Conservation (phyloP, 1,140 invertebrate genomes). For the Anastrepha ludens region DNA sequence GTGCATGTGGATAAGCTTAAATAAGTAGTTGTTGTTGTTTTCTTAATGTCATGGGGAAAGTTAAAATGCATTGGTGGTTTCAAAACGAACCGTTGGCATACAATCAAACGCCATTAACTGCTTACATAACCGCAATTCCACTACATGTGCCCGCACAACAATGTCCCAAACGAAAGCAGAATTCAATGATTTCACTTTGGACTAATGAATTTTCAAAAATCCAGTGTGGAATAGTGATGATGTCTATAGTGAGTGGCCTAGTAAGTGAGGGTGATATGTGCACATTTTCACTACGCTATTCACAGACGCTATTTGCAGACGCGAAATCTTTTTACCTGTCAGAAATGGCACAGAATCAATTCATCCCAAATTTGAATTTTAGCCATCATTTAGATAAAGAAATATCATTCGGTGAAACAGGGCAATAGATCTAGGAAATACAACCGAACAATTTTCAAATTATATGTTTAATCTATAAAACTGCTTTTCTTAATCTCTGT, state of each 20-base stretch:
- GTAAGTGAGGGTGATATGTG: not conserved
- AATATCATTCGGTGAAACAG: no score
- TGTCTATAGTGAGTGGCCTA: not conserved
- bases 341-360: not conserved
- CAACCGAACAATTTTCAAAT: no score
- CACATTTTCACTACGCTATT: not conserved
- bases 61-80: conserved; percentile 13
- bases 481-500: no score
- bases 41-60: not conserved
- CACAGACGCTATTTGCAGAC: not conserved
- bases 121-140: not conserved
- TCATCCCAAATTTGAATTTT: not conserved
- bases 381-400: not conserved
- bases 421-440: no score
- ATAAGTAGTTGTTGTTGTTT: not conserved
- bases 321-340: not conserved
- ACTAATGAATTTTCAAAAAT: conserved; percentile 19
- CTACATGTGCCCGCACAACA: not conserved
- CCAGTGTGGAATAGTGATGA: not conserved
- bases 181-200: not conserved
- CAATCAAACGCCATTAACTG: conserved; percentile 15
- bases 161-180: not conserved
- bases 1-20: not conserved
- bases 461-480: no score
- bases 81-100: not conserved